A percentile compares a stretch with the other conserved stretches of the same genome.
These are phyloP conservation scores for Eretmocerus hayati DNA, from an alignment of 2,888 invertebrate genomes.

Conservation along the genomic window DNA sequence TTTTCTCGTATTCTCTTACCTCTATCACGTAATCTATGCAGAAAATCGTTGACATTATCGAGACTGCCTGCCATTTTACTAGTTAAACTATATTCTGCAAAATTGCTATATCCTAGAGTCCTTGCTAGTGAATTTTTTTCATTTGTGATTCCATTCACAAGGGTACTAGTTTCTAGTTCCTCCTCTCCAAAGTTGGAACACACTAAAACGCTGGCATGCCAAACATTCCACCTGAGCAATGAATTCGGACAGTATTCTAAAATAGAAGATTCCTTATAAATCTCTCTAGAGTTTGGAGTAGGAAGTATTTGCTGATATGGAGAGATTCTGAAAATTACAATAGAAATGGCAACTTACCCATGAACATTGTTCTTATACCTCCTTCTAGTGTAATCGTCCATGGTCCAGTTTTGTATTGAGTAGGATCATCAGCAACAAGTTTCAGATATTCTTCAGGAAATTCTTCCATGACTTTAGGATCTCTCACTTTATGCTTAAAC, in stretches of 20 bases:
- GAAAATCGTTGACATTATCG: conserved; percentile 64
- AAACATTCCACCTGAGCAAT: conserved; percentile 71
- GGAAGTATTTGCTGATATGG: no score
- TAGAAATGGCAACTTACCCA: conserved; percentile 45
- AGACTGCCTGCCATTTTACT: conserved; percentile 86
- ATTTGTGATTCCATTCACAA: conserved; percentile 71
- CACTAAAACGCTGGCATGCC: conserved; percentile 70
- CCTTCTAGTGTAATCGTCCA: conserved; percentile 78
- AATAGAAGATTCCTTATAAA: conserved; percentile 4
- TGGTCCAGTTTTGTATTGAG: conserved; percentile 62
- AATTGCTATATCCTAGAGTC: conserved; percentile 71
- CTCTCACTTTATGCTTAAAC: conserved; percentile 62
- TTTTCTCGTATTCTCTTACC: no score
- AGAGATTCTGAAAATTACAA: neutral
- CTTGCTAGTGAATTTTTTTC: conserved; percentile 65
- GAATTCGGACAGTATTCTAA: conserved; percentile 74
- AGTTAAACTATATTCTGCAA: conserved; percentile 82
- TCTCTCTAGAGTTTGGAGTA: neutral
- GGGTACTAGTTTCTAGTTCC: conserved; percentile 61
- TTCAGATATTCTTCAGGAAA: conserved; percentile 67
- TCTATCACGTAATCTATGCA: conserved; percentile 61
- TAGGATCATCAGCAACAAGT: conserved; percentile 58
- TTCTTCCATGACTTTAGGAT: conserved; percentile 61
- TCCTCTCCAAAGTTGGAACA: conserved; percentile 62
- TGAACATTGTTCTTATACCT: conserved; percentile 63